Base-by-base conservation (phyloP, 2,888 invertebrate species). In the Rhingia campestris region DNA sequence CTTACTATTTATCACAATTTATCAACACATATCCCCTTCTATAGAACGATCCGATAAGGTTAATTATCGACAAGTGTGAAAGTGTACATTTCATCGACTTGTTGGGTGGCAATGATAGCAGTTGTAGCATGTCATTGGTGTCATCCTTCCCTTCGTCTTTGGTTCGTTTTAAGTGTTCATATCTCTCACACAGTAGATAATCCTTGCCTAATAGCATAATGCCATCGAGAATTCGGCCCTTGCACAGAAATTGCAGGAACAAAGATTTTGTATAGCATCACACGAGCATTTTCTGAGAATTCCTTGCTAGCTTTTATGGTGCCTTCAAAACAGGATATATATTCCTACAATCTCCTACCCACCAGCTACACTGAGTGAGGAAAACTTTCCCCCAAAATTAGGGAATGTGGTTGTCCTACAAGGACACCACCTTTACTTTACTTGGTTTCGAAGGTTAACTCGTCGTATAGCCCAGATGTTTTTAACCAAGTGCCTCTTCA, bases 201-300 rank as follows among this genome's bases (percentile, higher is more conserved):
- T 77, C 82, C 79, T 73, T 58, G 45, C 51, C 67, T 79, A 79
- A 82, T 82, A 82, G 49, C 63, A 82, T 73, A 82, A 74, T 79
- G 51, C 51, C 58, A 69, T 59, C 12, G 61, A 51, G 63, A 39
- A 69, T 81, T 67, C 49, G 66, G 58, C 67, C 67, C 63, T 72
- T 73, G 61, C 43, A 77, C 49, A 54, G 37, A 59, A 53, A 47
- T 56, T 56, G 33, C 45, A 41, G 43, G 43, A 75, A 56, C 67
- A 67, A 63, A 61, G 59, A 37, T 12, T 43, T 58, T 43, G 41
- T 6, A 41, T 37, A 47, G 45, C 49, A 54, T 56, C 6, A 69
- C 22, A 53, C 47, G 47, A 61, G 59, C 39, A 22, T 22, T 66
- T 77, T 58, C 49, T 73, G 54, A 67, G 73, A 82, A 79, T 79